Percentiles rank a stretch among this genome's conserved stretches.
Conservation (phyloP, 2,888 invertebrate species). For the Aproaerema taeniolella region DNA sequence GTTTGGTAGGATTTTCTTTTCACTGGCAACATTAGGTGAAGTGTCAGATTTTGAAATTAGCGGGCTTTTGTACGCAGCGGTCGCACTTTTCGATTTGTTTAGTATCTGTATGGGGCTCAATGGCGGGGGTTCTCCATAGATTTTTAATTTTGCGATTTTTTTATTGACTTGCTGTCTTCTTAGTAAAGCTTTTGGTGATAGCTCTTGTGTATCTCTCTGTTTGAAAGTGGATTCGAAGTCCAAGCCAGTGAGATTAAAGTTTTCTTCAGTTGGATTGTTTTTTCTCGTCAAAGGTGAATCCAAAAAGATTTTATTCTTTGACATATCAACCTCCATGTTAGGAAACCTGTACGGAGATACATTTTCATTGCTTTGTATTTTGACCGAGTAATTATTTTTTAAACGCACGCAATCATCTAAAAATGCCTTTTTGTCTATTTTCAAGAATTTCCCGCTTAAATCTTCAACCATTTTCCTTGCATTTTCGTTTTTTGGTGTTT, state of each 20-base stretch:
- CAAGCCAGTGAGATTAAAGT: slow-evolving; percentile 53
- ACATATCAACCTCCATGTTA: slow-evolving; percentile 40
- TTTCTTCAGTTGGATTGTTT: slow-evolving; percentile 28
- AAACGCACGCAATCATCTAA: slow-evolving; percentile 45
- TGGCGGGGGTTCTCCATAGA: slow-evolving; percentile 75
- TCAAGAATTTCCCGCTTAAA: slow-evolving; percentile 46
- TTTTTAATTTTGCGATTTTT: slow-evolving; percentile 68
- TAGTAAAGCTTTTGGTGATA: slow-evolving; percentile 40
- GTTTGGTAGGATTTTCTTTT: slow-evolving; percentile 14
- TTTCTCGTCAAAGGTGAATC: slow-evolving; percentile 42
- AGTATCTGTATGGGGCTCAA: slow-evolving; percentile 66
- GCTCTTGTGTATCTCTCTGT: slow-evolving; percentile 41
- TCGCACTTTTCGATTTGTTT: slow-evolving; percentile 48
- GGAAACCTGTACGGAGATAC: slow-evolving; percentile 53
- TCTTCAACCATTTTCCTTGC: slow-evolving; percentile 61
- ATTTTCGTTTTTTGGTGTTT: slow-evolving; percentile 74
- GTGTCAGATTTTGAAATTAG: slow-evolving; percentile 30
- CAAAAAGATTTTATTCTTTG: slow-evolving; percentile 45
- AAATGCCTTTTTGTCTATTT: slow-evolving; percentile 35
- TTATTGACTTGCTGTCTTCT: slow-evolving; percentile 50
- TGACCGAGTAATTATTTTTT: slow-evolving; percentile 42
- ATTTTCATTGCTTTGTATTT: slow-evolving; percentile 37
- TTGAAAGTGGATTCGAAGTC: slow-evolving; percentile 67
- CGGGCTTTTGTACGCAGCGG: slow-evolving; percentile 58
- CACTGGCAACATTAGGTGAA: slow-evolving; percentile 29